A percentile compares a stretch with the other conserved stretches of the same genome.
phyloP scores from a whole-genome alignment of 2,888 invertebrate species.

The Brassicogethes aeneus region DNA sequence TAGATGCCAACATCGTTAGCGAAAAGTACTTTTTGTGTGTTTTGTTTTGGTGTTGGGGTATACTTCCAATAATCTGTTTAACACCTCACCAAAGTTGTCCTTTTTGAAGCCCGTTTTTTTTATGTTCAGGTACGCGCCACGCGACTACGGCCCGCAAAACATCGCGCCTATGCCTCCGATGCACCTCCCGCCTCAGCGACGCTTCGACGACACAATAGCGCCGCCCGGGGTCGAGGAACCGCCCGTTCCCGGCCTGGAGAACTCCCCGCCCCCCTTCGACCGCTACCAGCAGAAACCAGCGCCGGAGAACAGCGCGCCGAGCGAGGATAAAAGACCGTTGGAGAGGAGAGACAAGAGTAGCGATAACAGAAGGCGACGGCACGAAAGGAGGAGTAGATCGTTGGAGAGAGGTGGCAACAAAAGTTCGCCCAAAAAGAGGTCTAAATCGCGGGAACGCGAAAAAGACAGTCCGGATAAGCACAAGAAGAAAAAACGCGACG shows the following conservation, averaged over 20 bases:
- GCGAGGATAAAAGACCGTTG: conserved; percentile 8
- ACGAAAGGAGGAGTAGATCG: conserved; percentile 20
- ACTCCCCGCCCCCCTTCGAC: conserved; percentile 33
- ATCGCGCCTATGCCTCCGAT: conserved; percentile 19
- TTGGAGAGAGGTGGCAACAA: conserved; percentile 26
- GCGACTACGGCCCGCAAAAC: conserved; percentile 21
- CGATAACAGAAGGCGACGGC: conserved; percentile 17
- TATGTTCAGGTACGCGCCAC: conserved; percentile 32
- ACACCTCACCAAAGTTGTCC: too few relatives aligned
- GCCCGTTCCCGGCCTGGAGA: conserved; percentile 53
- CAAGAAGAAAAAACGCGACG: conserved; percentile 31
- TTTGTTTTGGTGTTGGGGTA: too few relatives aligned
- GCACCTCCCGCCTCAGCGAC: conserved; percentile 24
- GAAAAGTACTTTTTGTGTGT: too few relatives aligned
- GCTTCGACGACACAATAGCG: conserved; percentile 48
- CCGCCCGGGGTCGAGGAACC: conserved; percentile 56
- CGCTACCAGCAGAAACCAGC: conserved; percentile 7
- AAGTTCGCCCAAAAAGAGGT: conserved; percentile 31
- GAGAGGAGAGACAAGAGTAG: conserved; percentile 14
- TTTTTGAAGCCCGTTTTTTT: too few relatives aligned
- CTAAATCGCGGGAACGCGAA: conserved; percentile 39
- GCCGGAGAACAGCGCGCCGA: conserved; percentile 12
- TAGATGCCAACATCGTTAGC: too few relatives aligned
- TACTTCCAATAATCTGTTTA: too few relatives aligned
- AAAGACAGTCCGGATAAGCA: conserved; percentile 33